A percentile compares a stretch with the other conserved stretches of the same genome.
These are phyloP conservation scores for Thaumetopoea pityocampa DNA, from an alignment of 1,140 invertebrate genomes.

Conservation along the genomic window DNA sequence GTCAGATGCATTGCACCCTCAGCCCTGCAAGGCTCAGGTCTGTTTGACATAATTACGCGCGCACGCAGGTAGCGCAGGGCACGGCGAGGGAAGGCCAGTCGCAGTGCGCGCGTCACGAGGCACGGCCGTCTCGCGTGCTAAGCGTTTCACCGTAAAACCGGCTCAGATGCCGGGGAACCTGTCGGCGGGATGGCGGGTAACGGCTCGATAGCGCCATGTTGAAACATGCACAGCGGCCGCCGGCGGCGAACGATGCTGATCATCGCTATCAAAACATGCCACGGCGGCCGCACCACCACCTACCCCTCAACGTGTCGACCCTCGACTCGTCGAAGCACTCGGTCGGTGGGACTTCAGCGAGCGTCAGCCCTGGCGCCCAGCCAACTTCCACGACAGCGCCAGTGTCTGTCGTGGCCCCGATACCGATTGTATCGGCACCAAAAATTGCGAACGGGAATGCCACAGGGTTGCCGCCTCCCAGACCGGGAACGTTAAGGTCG, in stretches of 20 bases:
- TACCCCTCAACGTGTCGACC: constrained; percentile 83
- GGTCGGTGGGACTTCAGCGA: constrained; percentile 78
- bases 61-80: constrained; percentile 42
- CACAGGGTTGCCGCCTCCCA: constrained; percentile 71
- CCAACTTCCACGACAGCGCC: constrained; percentile 34
- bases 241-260: constrained; percentile 67
- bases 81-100: constrained; percentile 35
- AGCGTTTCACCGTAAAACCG: constrained; percentile 24
- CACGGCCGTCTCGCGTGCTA: constrained; percentile 42
- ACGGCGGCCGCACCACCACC: constrained; percentile 73
- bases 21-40: constrained; percentile 34
- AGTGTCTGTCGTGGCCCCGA: constrained; percentile 41
- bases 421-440: constrained; percentile 48
- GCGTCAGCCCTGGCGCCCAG: constrained; percentile 70
- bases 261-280: constrained; percentile 73
- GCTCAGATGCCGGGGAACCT: constrained; percentile 53
- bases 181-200: constrained; percentile 57
- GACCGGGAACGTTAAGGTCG: constrained; percentile 42
- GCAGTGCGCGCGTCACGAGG: constrained; percentile 43
- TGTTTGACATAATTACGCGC: constrained; percentile 58
- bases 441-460: constrained; percentile 69
- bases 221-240: constrained; percentile 72
- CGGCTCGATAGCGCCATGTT: constrained; percentile 67
- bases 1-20: constrained; percentile 7
- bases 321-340: constrained; percentile 83